Evolutionary conservation across 2,888 invertebrate species (phyloP), one percentile per base, ranked within the genome.

Genomic region (Euclidia mi): DNA sequence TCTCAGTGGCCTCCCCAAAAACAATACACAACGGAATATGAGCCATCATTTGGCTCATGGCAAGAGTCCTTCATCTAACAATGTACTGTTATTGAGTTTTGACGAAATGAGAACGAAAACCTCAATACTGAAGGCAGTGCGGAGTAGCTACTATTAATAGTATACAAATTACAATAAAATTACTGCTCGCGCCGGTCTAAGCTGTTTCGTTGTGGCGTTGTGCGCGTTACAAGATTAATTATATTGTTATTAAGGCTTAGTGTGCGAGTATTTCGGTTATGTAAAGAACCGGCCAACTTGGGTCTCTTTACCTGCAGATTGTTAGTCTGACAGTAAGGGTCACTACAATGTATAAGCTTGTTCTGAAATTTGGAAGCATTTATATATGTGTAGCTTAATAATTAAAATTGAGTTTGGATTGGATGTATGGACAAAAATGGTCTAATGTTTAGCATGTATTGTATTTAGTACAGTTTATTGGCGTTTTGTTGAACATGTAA

Each of bases 61-160:
- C 32, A 48, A 74, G 66, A 48, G 71, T 38, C 40, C 63, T 70
- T 70, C 49, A 57, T 66, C 45, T 59, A 53, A 59, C 55, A 62
- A 62, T 63, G 72, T 72, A 60, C 58, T 65, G 41, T 56, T 40
- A 57, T 68, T 65, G 60, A 68, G 53, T 57, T 57, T 60, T 65
- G 65, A 72, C 73, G 61, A 57, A 68, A 61, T 61, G 51, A 53
- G 57, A 65, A 57, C 47, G 61, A 69, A 69, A 73, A 61, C 49
- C 51, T 69, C 72, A 65, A 67, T 66, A 63, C 52, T 52, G 49
- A 34, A 46, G 37, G 29, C 34, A 37, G 17, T n/a, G 45, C 41
- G 15, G 42, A 66, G 43, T 55, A 51, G 3, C 11, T 6, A n/a
- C 70, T 65, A 53, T 48, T 56, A 60, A 53, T 70, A 56, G 47